These are phyloP conservation scores for Brienomyrus brachyistius DNA, from an alignment of 2,113 vertebrate species.

Conservation along the genomic window DNA sequence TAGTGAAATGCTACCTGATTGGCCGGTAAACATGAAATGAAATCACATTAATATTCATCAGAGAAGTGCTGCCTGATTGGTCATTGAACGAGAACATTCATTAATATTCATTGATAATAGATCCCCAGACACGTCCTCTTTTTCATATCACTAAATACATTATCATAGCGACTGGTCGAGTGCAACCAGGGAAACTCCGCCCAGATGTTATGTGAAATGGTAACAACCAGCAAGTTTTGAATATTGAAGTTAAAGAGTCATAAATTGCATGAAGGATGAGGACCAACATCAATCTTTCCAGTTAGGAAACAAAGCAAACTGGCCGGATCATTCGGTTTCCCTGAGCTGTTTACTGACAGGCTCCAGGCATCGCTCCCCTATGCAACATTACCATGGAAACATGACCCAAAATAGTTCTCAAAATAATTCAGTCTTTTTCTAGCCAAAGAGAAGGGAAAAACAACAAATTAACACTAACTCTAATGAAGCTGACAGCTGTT, in stretches of 20 bases:
- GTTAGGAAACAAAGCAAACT: neutral
- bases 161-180: neutral
- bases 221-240: neutral
- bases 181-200: neutral
- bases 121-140: no score
- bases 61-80: no score
- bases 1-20: no score
- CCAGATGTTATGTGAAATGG: neutral
- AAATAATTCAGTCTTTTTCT: constrained; percentile 28
- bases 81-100: no score
- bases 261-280: neutral
- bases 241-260: neutral
- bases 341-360: constrained; percentile 21
- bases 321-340: neutral
- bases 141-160: no score
- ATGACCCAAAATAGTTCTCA: constrained; percentile 47
- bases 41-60: no score
- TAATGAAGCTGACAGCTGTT: neutral
- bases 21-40: no score
- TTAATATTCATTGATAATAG: no score
- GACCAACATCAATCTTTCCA: neutral
- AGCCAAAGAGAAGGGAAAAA: constrained; percentile 31
- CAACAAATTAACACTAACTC: constrained; percentile 20
- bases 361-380: constrained; percentile 19
- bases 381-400: constrained; percentile 54